These are phyloP conservation scores for Calycopis cecrops DNA, from an alignment of 1,140 invertebrate species.

Conservation along the genomic window DNA sequence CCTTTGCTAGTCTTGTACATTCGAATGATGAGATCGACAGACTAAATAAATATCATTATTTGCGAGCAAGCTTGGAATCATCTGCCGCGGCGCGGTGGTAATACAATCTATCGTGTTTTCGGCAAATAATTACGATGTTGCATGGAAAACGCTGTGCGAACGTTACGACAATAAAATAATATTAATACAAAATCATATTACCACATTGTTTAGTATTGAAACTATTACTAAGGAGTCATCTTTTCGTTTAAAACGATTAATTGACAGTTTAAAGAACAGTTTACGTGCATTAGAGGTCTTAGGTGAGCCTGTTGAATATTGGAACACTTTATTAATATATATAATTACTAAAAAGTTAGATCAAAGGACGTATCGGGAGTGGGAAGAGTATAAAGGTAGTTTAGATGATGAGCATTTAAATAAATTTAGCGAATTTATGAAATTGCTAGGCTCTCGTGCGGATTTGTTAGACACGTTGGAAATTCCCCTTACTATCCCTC, in stretches of 20 bases:
- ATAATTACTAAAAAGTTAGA: no score
- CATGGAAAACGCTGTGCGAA: background rate
- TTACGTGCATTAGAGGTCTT: no score
- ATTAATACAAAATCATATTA: background rate
- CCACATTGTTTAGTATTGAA: background rate
- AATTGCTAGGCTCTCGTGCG: no score
- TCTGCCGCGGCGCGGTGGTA: conserved; percentile 9
- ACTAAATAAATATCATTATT: conserved; percentile 22
- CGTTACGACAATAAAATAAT: background rate
- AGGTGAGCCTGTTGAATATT: no score
- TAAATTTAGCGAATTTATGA: background rate
- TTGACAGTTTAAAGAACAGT: no score
- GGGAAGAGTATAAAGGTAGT: no score
- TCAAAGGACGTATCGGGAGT: no score
- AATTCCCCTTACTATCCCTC: no score
- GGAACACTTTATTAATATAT: background rate
- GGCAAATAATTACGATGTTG: background rate
- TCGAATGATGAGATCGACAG: conserved; percentile 8
- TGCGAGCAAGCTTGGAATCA: conserved; percentile 15
- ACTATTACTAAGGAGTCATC: background rate
- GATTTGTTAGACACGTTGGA: no score
- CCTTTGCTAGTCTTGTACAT: conserved; percentile 17
- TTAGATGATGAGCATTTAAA: no score
- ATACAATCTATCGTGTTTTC: background rate
- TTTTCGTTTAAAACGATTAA: no score